phyloP scores from a whole-genome alignment of 1,140 invertebrate genomes.

The Radopholus similis region DNA sequence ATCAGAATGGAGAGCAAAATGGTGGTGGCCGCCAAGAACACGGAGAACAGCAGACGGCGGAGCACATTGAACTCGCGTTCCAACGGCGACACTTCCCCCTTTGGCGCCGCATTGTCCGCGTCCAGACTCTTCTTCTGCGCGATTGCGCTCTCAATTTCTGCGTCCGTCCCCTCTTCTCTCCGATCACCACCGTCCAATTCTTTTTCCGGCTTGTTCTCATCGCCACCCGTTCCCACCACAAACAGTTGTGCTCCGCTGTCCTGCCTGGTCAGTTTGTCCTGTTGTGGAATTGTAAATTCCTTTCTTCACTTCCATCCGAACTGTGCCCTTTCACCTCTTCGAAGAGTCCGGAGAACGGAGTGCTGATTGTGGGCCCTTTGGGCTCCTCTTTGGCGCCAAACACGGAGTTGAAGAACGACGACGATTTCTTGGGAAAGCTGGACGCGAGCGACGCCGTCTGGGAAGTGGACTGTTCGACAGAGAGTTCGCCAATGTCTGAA shows the following conservation, averaged over 20 bases:
- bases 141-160: not conserved
- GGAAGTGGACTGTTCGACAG: not conserved
- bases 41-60: slow-evolving; percentile 7
- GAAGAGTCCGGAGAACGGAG: not conserved
- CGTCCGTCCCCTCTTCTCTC: not conserved
- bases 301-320: not conserved
- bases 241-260: not conserved
- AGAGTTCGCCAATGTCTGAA: not conserved
- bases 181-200: not conserved
- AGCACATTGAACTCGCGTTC: slow-evolving; percentile 2
- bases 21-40: not conserved
- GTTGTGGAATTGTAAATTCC: not conserved
- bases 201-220: not conserved
- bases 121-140: not conserved
- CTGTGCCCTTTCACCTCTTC: not conserved
- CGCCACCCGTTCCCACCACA: not conserved
- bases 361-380: not conserved
- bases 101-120: not conserved
- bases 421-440: not conserved
- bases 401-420: too few species aligned
- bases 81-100: slow-evolving; percentile 1
- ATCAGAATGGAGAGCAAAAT: slow-evolving; percentile 1
- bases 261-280: not conserved
- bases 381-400: too few species aligned
- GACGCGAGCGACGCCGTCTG: not conserved